phyloP scores from a whole-genome alignment of 2,888 invertebrate species.

The Oligia latruncula region DNA sequence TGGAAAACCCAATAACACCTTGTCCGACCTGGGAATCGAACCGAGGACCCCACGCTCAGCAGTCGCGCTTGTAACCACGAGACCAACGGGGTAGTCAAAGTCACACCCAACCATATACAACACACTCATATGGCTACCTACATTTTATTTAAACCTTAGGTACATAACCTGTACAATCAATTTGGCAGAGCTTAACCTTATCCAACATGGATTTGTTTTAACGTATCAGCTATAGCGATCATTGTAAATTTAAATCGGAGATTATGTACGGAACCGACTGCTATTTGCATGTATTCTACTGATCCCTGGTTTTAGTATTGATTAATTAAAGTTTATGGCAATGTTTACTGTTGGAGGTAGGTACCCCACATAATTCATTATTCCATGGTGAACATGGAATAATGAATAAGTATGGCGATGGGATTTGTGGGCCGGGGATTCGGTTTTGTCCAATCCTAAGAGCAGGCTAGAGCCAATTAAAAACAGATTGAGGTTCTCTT shows the following conservation, averaged over 20 bases:
- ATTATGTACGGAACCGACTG: conserved; percentile 56
- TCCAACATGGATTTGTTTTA: conserved; percentile 43
- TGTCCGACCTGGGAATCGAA: no score
- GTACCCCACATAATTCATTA: not conserved
- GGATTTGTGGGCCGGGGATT: not conserved
- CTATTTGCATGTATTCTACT: conserved; percentile 63
- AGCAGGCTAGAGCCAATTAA: not conserved
- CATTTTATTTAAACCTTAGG: not conserved
- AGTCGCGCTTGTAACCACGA: no score
- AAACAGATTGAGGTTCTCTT: not conserved
- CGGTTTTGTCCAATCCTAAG: not conserved
- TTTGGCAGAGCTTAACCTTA: conserved; percentile 50
- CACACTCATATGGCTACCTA: not conserved
- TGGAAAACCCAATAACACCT: no score
- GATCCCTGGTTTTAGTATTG: conserved; percentile 55
- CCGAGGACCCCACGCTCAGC: no score
- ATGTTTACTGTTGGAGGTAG: conserved; percentile 21
- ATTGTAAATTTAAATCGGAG: conserved; percentile 66
- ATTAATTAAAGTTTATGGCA: conserved; percentile 66
- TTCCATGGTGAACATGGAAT: not conserved
- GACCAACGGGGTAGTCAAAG: no score
- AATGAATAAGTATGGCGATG: conserved; percentile 29
- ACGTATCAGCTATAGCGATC: conserved; percentile 53
- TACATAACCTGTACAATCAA: conserved; percentile 39
- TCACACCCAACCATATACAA: not conserved